Percentiles rank a stretch among this genome's conserved stretches.
Conservation (phyloP, 2,888 invertebrate species). For the Melanophora roralis region DNA sequence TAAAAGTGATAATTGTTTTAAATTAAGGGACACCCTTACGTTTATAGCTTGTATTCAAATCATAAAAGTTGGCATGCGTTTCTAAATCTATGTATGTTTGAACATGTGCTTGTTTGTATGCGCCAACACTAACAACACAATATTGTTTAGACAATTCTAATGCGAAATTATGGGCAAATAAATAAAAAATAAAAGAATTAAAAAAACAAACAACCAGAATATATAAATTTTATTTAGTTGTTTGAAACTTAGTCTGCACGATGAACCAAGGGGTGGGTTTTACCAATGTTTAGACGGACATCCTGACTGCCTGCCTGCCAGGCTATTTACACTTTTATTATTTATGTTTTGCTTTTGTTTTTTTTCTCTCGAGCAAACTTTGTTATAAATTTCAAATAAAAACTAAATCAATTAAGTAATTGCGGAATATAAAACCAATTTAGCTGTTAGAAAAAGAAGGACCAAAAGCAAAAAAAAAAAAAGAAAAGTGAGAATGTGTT, state of each 20-base stretch:
- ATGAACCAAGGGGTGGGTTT: neutral
- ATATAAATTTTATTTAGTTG: conserved; percentile 14
- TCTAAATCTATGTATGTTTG: no score
- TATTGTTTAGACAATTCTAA: conserved; percentile 56
- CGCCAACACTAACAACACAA: conserved; percentile 39
- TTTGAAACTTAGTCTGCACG: neutral
- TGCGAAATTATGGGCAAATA: conserved; percentile 57
- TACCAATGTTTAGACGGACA: neutral
- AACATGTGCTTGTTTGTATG: conserved; percentile 41
- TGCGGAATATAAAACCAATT: conserved; percentile 56
- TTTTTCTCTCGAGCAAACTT: neutral
- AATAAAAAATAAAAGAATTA: conserved; percentile 41
- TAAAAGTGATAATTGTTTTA: no score
- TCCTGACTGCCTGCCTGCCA: neutral
- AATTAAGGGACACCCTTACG: conserved; percentile 23
- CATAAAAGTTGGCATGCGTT: conserved; percentile 46
- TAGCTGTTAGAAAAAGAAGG: neutral
- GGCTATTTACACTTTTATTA: neutral
- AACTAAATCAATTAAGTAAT: conserved; percentile 74
- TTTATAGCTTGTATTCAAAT: conserved; percentile 2
- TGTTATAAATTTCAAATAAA: conserved; percentile 55
- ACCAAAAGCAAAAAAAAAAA: no score
- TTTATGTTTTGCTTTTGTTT: neutral
- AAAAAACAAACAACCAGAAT: conserved; percentile 38
- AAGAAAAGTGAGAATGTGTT: conserved; percentile 11